A percentile compares a stretch with the other conserved stretches of the same genome.
phyloP scores from a whole-genome alignment of 2,113 vertebrate genomes.

The Anolis sagrei region DNA sequence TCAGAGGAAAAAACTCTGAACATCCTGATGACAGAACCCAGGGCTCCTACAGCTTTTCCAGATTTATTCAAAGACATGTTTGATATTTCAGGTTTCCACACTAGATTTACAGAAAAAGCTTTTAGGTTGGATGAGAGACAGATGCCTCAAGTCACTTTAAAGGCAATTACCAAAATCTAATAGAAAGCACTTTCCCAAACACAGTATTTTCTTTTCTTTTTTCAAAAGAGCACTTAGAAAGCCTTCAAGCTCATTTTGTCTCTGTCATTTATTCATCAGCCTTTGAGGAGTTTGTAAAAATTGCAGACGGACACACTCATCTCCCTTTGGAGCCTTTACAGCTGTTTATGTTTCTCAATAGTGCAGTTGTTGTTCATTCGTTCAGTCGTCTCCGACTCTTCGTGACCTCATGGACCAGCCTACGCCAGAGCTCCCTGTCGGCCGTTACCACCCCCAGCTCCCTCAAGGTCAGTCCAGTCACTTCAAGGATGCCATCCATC shows the following conservation, averaged over 20 bases:
- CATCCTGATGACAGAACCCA: not conserved
- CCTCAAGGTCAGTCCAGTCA: too few relatives aligned
- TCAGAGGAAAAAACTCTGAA: not conserved
- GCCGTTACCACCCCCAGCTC: too few relatives aligned
- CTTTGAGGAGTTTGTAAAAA: slow-evolving; percentile 5
- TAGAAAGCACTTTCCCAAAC: slow-evolving; percentile 12
- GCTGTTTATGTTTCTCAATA: slow-evolving; percentile 6
- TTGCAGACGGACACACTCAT: not conserved
- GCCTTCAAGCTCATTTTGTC: slow-evolving; percentile 7
- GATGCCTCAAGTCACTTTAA: slow-evolving; percentile 24
- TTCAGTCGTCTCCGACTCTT: too few relatives aligned
- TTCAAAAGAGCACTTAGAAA: not conserved
- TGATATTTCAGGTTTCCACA: not conserved
- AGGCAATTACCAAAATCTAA: slow-evolving; percentile 7
- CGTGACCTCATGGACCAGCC: too few relatives aligned
- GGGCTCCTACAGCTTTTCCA: not conserved
- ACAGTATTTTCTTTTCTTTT: not conserved
- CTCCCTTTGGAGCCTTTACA: not conserved
- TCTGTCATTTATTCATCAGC: not conserved
- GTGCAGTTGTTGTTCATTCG: too few relatives aligned
- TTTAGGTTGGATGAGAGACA: slow-evolving; percentile 25
- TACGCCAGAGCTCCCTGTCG: too few relatives aligned
- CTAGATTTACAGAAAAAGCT: slow-evolving; percentile 24
- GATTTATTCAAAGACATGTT: slow-evolving; percentile 4
- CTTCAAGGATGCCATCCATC: too few relatives aligned